Evolutionary conservation across 2,888 invertebrate genomes (phyloP).

Genomic region (Synergus itoensis): DNA sequence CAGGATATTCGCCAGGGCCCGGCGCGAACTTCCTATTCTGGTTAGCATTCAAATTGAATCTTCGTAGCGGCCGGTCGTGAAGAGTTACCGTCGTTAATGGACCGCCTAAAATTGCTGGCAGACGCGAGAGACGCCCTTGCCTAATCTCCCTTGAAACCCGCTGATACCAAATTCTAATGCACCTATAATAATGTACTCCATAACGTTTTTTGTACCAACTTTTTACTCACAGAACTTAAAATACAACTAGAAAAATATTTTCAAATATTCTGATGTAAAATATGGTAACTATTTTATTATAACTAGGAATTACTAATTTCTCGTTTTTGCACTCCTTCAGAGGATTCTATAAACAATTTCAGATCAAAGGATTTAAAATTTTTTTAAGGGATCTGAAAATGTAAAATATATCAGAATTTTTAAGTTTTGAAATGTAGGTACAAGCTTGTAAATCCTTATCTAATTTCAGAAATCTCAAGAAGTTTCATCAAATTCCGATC

Average conservation of each 20-base stretch:
- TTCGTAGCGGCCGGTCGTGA: constrained; percentile 72
- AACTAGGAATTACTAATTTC: too few species aligned
- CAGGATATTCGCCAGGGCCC: constrained; percentile 65
- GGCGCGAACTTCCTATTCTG: constrained; percentile 74
- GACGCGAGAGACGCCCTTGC: constrained; percentile 51
- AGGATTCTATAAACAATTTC: too few species aligned
- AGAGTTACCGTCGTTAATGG: constrained; percentile 75
- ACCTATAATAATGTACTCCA: constrained; percentile 12
- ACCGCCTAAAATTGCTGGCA: constrained; percentile 72
- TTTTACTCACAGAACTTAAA: neutral
- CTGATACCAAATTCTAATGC: constrained; percentile 31
- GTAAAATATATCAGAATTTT: too few species aligned
- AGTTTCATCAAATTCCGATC: too few species aligned
- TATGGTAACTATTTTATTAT: too few species aligned
- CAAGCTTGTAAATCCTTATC: too few species aligned
- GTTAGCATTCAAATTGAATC: constrained; percentile 77
- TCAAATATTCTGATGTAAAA: neutral
- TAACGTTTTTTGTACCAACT: neutral
- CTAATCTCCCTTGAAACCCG: constrained; percentile 41
- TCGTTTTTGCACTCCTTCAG: too few species aligned
- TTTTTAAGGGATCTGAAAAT: too few species aligned
- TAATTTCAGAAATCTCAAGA: too few species aligned
- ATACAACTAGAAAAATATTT: neutral
- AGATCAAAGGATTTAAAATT: too few species aligned
- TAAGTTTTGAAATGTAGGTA: too few species aligned